A percentile compares a stretch with the other conserved stretches of the same genome.
Evolutionary conservation across 2,113 vertebrate species (phyloP).

Genomic region (Circaetus gallicus): DNA sequence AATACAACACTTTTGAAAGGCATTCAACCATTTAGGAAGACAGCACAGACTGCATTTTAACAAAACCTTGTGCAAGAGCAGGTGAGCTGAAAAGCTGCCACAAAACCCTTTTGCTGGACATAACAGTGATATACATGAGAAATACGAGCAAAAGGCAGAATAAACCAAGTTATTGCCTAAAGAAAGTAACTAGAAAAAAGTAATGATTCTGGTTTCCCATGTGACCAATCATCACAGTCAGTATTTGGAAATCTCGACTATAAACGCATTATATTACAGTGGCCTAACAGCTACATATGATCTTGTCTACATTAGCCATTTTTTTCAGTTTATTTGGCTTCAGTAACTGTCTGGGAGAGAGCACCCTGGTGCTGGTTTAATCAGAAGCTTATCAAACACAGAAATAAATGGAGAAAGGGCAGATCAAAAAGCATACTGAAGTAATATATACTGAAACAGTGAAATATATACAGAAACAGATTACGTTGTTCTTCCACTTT

Average conservation of each 20-base stretch:
- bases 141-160: background rate
- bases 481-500: background rate
- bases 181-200: background rate
- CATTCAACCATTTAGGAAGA: background rate
- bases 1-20: background rate
- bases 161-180: background rate
- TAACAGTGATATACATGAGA: background rate
- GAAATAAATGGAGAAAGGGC: background rate
- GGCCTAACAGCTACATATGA: background rate
- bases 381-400: background rate
- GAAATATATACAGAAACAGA: background rate
- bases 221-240: background rate
- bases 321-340: background rate
- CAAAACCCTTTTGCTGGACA: background rate
- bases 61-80: background rate
- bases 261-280: background rate
- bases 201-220: background rate
- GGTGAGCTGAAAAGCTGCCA: background rate
- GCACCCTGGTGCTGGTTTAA: background rate
- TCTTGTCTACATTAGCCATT: background rate
- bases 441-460: background rate
- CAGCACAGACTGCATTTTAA: background rate
- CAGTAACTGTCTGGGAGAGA: background rate
- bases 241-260: background rate
- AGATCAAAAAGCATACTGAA: background rate